A percentile compares a stretch with the other conserved stretches of the same genome.
phyloP scores from a whole-genome alignment of 2,888 invertebrate species.

The Psylliodes chrysocephalus region DNA sequence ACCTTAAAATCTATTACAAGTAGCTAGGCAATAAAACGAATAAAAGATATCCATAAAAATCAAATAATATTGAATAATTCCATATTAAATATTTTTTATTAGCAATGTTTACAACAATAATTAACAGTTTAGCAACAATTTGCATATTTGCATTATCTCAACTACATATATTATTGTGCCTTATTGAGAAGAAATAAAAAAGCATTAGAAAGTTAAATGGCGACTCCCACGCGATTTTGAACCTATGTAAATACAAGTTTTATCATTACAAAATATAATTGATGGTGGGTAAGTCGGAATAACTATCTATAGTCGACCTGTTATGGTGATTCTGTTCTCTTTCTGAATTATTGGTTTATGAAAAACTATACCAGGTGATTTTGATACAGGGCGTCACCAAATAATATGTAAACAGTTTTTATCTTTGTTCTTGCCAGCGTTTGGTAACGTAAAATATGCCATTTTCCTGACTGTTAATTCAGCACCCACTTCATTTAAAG shows the following conservation, averaged over 20 bases:
- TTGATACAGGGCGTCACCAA: not conserved
- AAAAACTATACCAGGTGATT: conserved; percentile 8
- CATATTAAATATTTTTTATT: conserved; percentile 1
- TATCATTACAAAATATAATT: conserved; percentile 39
- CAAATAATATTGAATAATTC: conserved; percentile 9
- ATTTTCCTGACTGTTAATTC: too few species aligned
- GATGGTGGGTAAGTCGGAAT: conserved; percentile 9
- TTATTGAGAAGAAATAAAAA: conserved; percentile 33
- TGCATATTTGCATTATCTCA: conserved; percentile 16
- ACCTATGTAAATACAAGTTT: conserved; percentile 25
- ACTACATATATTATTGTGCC: conserved; percentile 13
- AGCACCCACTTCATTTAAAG: too few species aligned
- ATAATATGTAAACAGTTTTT: too few species aligned
- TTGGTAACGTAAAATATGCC: too few species aligned
- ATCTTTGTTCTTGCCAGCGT: too few species aligned
- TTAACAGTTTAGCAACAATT: conserved; percentile 15
- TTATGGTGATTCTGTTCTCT: conserved; percentile 19
- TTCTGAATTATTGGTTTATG: not conserved
- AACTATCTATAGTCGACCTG: conserved; percentile 18
- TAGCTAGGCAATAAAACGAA: not conserved
- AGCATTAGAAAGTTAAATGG: conserved; percentile 38
- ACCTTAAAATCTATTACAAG: not conserved
- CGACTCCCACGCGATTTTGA: conserved; percentile 34
- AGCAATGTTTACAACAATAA: conserved; percentile 4
- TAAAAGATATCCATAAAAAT: conserved; percentile 2